Base-by-base conservation (phyloP, 2,113 vertebrate genomes). In the Patagioenas fasciata region DNA sequence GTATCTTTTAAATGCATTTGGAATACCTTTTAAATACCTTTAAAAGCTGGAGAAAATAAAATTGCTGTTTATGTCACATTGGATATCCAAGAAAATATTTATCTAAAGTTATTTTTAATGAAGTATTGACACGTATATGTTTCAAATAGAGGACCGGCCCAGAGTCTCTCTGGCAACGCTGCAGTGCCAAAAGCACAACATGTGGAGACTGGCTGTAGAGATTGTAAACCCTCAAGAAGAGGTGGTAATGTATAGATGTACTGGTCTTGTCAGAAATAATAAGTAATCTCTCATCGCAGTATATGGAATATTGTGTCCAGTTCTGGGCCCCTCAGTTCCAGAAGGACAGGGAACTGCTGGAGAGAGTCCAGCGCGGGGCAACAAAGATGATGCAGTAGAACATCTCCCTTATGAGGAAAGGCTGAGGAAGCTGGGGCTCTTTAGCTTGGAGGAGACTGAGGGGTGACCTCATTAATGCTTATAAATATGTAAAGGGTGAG, bases 251-350 rank as follows among this genome's bases (percentile, higher is more conserved):
- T 48, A 61, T 21, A 40, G 34, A 50, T 0, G 1, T 26, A 8
- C 5, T n/a, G n/a, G 32, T 62, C 26, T 54, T 85, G 25, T 54
- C 1, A 2, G 29, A 36, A 78, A 47, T 66, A 50, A 11, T n/a
- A 36, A 53, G 3, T 36, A 18, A 74, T 74, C 47, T 56, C 60
- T 11, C 36, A 24, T 85, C 20, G 12, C 0, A 0, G 18, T 50
- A 21, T 48, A 14, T 16, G 32, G 5, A 40, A 40, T 40, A 40
- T 40, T 40, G 40, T 40, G 40, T 40, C 13, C 40, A 40, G 40
- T 40, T 40, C 40, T 40, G 40, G 40, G 40, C 40, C 40, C 40
- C 40, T 40, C 40, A 40, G 40, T 40, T 40, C 40, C 9, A 40
- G 40, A 40, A 40, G 40, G 40, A 40, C 40, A 40, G 40, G 40